Conservation (phyloP, 2,113 vertebrate species). For the Ailuropoda melanoleuca region DNA sequence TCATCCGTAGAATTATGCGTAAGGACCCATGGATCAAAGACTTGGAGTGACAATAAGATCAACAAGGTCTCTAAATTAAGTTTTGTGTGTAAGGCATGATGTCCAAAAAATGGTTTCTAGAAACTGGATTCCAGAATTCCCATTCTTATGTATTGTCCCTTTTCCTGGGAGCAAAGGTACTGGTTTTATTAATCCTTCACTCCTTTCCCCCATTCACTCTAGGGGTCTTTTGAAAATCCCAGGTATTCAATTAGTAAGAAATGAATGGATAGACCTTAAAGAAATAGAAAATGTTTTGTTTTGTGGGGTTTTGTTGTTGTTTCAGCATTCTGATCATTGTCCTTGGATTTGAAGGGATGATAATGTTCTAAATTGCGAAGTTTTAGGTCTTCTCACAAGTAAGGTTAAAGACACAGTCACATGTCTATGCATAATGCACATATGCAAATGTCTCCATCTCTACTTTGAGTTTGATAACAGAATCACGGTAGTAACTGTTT, state of each 20-base stretch:
- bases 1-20: not conserved
- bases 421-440: accelerated
- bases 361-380: not conserved
- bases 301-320: not conserved
- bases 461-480: not conserved
- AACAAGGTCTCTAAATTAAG: not conserved
- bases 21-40: not conserved
- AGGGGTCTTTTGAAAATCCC: not conserved
- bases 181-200: not conserved
- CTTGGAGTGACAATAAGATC: not conserved
- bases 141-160: not conserved
- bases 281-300: not conserved
- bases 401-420: not conserved
- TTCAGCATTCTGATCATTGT: not conserved
- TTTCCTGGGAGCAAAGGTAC: not conserved
- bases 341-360: not conserved
- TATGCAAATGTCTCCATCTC: not conserved
- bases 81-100: not conserved
- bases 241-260: not conserved
- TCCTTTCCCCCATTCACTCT: not conserved
- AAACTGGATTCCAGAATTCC: not conserved
- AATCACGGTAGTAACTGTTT: not conserved
- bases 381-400: not conserved
- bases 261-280: not conserved
- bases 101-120: not conserved